Conservation (phyloP, 2,888 invertebrate genomes). For the Patella depressa region DNA sequence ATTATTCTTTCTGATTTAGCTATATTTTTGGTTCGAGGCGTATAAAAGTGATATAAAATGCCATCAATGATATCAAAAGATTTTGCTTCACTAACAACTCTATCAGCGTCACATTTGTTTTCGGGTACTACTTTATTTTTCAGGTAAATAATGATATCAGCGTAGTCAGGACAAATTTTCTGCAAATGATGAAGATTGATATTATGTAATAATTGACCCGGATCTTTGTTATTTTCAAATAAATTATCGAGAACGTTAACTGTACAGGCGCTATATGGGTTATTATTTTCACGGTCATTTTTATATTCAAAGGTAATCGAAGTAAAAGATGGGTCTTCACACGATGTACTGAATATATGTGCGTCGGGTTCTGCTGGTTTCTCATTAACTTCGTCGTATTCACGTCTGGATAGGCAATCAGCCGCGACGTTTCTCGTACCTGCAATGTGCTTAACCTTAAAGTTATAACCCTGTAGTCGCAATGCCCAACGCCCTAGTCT, state of each 20-base stretch:
- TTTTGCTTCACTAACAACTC: not conserved
- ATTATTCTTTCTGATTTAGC: constrained; percentile 2
- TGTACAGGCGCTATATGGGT: not conserved
- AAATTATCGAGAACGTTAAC: not conserved
- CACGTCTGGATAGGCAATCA: too few relatives aligned
- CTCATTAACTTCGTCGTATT: too few relatives aligned
- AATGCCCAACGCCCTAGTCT: too few relatives aligned
- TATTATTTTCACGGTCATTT: too few relatives aligned
- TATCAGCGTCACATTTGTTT: not conserved
- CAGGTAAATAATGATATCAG: not conserved
- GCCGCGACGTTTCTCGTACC: too few relatives aligned
- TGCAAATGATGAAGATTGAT: not conserved
- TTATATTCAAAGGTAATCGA: too few relatives aligned
- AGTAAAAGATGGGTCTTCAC: too few relatives aligned
- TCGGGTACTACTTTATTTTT: not conserved
- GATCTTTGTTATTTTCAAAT: not conserved
- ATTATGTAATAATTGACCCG: not conserved
- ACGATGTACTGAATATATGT: too few relatives aligned
- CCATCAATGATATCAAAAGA: constrained; percentile 8
- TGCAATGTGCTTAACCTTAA: too few relatives aligned
- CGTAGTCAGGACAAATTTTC: constrained; percentile 20
- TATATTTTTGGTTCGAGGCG: constrained; percentile 17
- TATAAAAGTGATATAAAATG: constrained; percentile 18
- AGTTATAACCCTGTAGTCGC: too few relatives aligned
- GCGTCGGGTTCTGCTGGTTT: too few relatives aligned